Conservation (phyloP, 2,888 invertebrate genomes). For the Odontocerum albicorne region DNA sequence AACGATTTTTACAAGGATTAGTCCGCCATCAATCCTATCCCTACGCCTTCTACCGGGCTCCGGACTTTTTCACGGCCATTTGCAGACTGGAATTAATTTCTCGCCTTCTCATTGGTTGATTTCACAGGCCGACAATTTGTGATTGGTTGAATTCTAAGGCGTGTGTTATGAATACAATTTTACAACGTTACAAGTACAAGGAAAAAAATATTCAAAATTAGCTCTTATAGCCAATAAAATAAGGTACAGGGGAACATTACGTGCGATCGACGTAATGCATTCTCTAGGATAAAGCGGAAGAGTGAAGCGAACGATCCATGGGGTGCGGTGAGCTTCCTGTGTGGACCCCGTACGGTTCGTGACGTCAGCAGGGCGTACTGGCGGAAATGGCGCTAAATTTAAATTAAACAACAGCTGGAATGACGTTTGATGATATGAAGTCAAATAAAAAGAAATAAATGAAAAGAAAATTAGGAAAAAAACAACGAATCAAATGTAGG, state of each 20-base stretch:
- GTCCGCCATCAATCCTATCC: conserved; percentile 53
- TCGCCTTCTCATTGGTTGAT: conserved; percentile 52
- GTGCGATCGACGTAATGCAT: conserved; percentile 20
- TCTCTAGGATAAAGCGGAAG: conserved; percentile 28
- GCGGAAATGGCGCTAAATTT: conserved; percentile 45
- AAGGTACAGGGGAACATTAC: conserved; percentile 17
- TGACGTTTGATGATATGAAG: too few relatives aligned
- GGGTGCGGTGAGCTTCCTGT: conserved; percentile 55
- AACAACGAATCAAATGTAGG: too few relatives aligned
- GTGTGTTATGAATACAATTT: not conserved
- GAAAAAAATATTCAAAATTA: conserved; percentile 38
- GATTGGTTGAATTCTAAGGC: too few relatives aligned
- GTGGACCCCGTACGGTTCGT: conserved; percentile 53
- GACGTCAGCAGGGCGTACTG: conserved; percentile 62
- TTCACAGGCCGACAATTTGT: conserved; percentile 13
- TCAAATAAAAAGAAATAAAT: too few relatives aligned
- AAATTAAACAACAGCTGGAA: too few relatives aligned
- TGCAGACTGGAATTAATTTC: conserved; percentile 61
- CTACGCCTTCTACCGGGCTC: conserved; percentile 51
- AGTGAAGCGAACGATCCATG: conserved; percentile 34
- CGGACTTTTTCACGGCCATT: conserved; percentile 60
- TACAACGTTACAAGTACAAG: not conserved
- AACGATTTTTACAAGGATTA: conserved; percentile 53
- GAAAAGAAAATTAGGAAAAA: too few relatives aligned
- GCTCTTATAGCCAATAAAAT: conserved; percentile 40